These are phyloP conservation scores for Nannobrachium achirus DNA, from an alignment of 2,113 vertebrate species.

Conservation along the genomic window DNA sequence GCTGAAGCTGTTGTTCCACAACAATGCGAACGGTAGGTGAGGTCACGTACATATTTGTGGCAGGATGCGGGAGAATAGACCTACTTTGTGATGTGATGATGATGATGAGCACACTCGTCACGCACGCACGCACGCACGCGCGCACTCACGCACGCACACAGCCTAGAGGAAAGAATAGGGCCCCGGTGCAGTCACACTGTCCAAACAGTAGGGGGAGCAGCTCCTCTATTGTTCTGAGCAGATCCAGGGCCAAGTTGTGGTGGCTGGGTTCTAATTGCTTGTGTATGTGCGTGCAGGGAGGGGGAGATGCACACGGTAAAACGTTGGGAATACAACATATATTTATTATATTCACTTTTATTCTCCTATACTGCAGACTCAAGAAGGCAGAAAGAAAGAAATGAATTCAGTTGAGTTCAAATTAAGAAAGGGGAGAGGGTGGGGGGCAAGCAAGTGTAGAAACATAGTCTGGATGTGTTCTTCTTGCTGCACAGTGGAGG, in stretches of 20 bases:
- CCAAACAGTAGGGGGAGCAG: slow-evolving; percentile 93
- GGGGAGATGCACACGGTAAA: slow-evolving; percentile 4
- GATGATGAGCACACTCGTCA: slow-evolving; percentile 8
- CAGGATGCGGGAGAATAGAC: slow-evolving; percentile 52
- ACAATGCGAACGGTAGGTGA: slow-evolving; percentile 56
- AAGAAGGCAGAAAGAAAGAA: neutral
- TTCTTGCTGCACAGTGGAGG: too few species aligned
- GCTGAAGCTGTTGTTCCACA: slow-evolving; percentile 45
- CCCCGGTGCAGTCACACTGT: slow-evolving; percentile 77
- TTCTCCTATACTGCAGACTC: neutral
- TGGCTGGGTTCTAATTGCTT: slow-evolving; percentile 19
- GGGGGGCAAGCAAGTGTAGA: too few species aligned
- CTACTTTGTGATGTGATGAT: slow-evolving; percentile 53
- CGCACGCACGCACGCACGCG: neutral
- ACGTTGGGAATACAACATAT: neutral
- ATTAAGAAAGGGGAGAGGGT: too few species aligned
- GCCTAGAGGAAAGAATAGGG: slow-evolving; percentile 20
- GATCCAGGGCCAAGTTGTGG: slow-evolving; percentile 51
- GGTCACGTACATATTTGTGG: slow-evolving; percentile 65
- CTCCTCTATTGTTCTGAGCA: slow-evolving; percentile 87
- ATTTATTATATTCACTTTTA: neutral
- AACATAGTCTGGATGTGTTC: too few species aligned
- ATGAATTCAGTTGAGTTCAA: too few species aligned
- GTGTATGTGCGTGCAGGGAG: slow-evolving; percentile 1
- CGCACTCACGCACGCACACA: neutral